Conservation (phyloP, 2,888 invertebrate species). For the Rotaria sp. region DNA sequence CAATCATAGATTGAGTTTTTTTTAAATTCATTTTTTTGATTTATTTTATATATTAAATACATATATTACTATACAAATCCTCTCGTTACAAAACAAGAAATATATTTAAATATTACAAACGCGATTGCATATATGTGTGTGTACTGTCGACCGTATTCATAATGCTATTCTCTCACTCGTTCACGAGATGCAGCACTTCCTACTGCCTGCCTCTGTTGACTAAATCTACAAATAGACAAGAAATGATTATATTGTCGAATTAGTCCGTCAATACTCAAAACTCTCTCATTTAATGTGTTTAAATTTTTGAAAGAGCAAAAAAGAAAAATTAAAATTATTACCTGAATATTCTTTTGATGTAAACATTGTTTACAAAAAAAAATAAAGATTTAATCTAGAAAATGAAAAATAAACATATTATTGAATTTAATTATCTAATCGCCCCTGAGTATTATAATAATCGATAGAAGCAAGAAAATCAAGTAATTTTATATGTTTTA, state of each 20-base stretch:
- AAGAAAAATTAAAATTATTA: not conserved
- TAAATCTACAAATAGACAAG: slow-evolving; percentile 8
- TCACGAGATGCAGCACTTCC: not conserved
- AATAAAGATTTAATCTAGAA: not conserved
- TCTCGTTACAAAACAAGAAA: not conserved
- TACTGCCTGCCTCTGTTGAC: not conserved
- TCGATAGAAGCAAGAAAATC: slow-evolving; percentile 6
- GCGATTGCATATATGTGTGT: not conserved
- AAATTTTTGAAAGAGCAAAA: not conserved
- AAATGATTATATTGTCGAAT: not conserved
- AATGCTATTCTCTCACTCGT: not conserved
- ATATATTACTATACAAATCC: not conserved
- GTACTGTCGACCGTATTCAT: not conserved
- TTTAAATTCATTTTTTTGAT: not conserved
- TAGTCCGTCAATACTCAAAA: not conserved
- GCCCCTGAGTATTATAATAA: not conserved
- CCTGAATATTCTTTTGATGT: not conserved
- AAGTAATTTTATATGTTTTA: slow-evolving; percentile 7
- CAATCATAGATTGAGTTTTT: too few species aligned
- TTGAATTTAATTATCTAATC: not conserved
- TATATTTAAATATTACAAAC: not conserved
- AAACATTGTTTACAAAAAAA: not conserved
- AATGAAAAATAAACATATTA: not conserved
- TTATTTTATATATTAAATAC: not conserved
- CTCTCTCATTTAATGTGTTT: not conserved